Conservation (phyloP, 2,888 invertebrate genomes). For the Pachydiplax longipennis region DNA sequence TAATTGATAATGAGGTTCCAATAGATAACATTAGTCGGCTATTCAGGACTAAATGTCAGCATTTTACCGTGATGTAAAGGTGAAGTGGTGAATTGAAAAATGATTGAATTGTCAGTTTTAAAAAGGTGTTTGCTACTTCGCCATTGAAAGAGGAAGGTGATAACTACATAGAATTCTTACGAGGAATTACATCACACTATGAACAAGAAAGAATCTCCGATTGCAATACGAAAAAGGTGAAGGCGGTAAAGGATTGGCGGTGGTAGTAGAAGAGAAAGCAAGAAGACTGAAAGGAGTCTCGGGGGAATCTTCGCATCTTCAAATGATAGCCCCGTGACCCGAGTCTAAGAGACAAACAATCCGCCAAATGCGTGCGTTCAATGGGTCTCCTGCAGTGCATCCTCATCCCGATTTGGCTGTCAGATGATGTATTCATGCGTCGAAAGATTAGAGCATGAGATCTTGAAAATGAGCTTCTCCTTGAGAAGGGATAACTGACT, state of each 20-base stretch:
- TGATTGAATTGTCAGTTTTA: too few species aligned
- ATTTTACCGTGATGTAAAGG: too few species aligned
- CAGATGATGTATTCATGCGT: not conserved
- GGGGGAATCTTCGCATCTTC: not conserved
- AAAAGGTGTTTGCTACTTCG: too few species aligned
- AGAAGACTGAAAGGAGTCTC: not conserved
- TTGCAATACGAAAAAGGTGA: not conserved
- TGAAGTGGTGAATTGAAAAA: too few species aligned
- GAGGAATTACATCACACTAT: too few species aligned
- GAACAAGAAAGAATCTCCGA: too few species aligned
- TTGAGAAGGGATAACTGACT: not conserved
- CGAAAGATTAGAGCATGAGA: not conserved
- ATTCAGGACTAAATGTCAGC: too few species aligned
- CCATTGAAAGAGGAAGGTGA: too few species aligned
- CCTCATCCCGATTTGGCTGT: not conserved
- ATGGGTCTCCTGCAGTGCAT: not conserved
- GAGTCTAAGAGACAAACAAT: not conserved
- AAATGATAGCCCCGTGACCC: not conserved
- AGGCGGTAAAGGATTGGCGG: not conserved
- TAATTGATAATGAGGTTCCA: too few species aligned
- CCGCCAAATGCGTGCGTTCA: not conserved
- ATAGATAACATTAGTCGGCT: too few species aligned
- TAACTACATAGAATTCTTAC: too few species aligned
- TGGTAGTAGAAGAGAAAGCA: not conserved
- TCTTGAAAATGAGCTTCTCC: not conserved